Evolutionary conservation across 1,140 invertebrate species (phyloP).

Genomic region (Lerema accius): DNA sequence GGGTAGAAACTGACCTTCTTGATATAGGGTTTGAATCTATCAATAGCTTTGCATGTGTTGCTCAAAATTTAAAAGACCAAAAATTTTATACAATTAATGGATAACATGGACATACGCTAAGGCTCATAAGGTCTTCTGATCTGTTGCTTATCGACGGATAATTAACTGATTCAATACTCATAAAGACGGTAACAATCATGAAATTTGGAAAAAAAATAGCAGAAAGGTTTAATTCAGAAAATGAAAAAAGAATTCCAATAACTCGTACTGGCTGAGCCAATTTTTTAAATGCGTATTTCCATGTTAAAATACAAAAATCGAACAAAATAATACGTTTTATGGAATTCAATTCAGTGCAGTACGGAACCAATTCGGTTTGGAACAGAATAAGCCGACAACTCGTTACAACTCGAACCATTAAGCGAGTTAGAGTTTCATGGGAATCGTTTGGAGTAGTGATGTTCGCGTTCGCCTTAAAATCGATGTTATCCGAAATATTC

Average conservation of each 20-base stretch:
- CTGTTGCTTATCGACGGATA: too few relatives aligned
- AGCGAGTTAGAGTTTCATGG: conserved; percentile 58
- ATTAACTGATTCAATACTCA: too few relatives aligned
- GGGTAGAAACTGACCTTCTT: too few relatives aligned
- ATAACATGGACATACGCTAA: too few relatives aligned
- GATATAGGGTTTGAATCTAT: too few relatives aligned
- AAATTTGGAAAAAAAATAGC: too few relatives aligned
- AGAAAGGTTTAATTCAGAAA: too few relatives aligned
- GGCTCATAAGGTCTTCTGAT: too few relatives aligned
- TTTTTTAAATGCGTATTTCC: background rate
- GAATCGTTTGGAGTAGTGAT: conserved; percentile 41
- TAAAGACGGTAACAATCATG: too few relatives aligned
- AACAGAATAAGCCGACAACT: conserved; percentile 53
- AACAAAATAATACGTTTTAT: conserved; percentile 36
- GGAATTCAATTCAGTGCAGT: conserved; percentile 47
- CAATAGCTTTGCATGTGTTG: too few relatives aligned
- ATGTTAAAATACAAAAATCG: conserved; percentile 15
- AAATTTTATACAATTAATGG: too few relatives aligned
- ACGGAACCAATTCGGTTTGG: conserved; percentile 60
- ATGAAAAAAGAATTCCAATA: background rate
- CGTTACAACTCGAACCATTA: conserved; percentile 66
- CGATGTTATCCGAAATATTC: background rate
- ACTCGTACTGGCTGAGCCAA: background rate
- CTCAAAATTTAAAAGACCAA: too few relatives aligned
- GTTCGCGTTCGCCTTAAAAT: background rate